These are phyloP conservation scores for Phylloscopus trochilus DNA, from an alignment of 2,113 vertebrate species.

Conservation along the genomic window DNA sequence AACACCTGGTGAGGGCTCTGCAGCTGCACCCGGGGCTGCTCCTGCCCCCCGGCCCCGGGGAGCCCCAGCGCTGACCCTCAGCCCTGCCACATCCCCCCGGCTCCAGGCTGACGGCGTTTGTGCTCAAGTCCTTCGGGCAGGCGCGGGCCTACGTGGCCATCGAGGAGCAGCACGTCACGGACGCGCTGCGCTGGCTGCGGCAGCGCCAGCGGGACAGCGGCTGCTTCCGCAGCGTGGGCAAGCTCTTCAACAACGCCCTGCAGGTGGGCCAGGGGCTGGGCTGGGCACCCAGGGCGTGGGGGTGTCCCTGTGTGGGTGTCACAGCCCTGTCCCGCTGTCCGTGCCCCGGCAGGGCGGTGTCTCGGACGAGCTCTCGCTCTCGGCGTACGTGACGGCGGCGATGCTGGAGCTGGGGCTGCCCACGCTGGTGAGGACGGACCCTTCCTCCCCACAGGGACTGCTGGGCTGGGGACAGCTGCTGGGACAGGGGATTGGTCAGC, in stretches of 20 bases:
- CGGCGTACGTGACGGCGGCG: not conserved
- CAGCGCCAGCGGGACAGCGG: constrained; percentile 52
- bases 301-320: not conserved
- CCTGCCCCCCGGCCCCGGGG: not conserved
- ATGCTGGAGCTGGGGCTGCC: constrained; percentile 38
- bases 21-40: not conserved
- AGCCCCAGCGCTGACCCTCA: too few species aligned
- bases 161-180: constrained; percentile 56
- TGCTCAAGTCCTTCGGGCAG: constrained; percentile 79
- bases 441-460: not conserved
- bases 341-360: not conserved
- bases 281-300: accelerated
- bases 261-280: not conserved
- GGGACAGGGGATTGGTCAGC: not conserved
- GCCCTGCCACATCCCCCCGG: accelerated
- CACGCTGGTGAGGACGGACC: not conserved
- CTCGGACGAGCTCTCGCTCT: not conserved
- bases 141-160: constrained; percentile 69
- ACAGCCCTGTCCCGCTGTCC: accelerated
- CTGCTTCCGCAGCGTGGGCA: constrained; percentile 75
- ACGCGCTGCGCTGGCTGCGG: constrained; percentile 66
- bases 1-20: constrained; percentile 80
- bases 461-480: not conserved
- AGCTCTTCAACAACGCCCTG: constrained; percentile 72
- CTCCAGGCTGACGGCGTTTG: constrained; percentile 79